These are phyloP conservation scores for Theodoxus fluviatilis DNA, from an alignment of 2,888 invertebrate genomes.

Conservation along the genomic window DNA sequence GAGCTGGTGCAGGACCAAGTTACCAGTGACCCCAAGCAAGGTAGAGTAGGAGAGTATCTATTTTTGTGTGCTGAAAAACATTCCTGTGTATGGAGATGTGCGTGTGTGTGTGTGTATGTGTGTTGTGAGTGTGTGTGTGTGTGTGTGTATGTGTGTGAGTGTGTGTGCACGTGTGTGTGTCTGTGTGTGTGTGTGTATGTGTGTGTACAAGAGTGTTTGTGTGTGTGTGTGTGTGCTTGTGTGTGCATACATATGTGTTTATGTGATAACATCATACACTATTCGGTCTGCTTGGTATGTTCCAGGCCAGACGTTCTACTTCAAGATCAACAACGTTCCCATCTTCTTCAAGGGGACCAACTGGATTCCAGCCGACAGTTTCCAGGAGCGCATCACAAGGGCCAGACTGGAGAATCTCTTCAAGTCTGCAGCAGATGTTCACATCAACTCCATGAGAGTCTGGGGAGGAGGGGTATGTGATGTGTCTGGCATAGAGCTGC, in stretches of 20 bases:
- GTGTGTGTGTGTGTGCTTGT: too few species aligned
- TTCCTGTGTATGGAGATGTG: too few species aligned
- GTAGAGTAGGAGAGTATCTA: too few species aligned
- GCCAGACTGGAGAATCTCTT: slow-evolving; percentile 73
- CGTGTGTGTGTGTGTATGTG: too few species aligned
- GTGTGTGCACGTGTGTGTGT: too few species aligned
- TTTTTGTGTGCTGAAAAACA: too few species aligned
- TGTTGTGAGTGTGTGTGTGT: too few species aligned
- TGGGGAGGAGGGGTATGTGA: slow-evolving; percentile 86
- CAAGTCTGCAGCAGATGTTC: slow-evolving; percentile 75
- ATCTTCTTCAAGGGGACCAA: slow-evolving; percentile 96
- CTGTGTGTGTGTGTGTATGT: too few species aligned
- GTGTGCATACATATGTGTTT: neutral
- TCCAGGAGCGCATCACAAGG: slow-evolving; percentile 78
- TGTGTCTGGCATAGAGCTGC: too few species aligned
- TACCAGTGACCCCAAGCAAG: slow-evolving; percentile 28
- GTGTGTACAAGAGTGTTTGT: too few species aligned
- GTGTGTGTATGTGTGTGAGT: too few species aligned
- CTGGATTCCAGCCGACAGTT: slow-evolving; percentile 86
- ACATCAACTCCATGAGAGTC: slow-evolving; percentile 93
- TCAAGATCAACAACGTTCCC: slow-evolving; percentile 82
- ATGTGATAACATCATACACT: neutral
- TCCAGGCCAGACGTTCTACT: slow-evolving; percentile 78
- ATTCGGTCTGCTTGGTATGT: slow-evolving; percentile 22
- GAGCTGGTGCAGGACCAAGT: slow-evolving; percentile 79